phyloP scores from a whole-genome alignment of 2,797 vertebrate species.

The Hydrolagus colliei region DNA sequence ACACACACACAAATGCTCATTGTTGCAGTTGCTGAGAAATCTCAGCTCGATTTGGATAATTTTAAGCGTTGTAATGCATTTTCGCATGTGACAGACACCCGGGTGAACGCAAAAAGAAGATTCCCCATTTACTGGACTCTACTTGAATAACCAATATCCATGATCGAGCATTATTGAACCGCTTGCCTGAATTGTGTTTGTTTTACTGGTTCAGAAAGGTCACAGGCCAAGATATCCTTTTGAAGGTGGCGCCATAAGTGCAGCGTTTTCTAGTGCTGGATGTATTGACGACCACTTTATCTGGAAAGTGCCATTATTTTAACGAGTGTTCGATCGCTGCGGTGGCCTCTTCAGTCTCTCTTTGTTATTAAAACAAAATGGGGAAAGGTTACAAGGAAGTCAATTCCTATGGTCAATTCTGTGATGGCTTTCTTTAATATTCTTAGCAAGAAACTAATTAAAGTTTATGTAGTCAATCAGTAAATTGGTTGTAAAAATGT shows the following conservation, averaged over 20 bases:
- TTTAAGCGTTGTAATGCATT: too few species aligned
- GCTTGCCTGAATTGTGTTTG: not conserved
- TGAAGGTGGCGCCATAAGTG: too few species aligned
- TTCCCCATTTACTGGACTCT: not conserved
- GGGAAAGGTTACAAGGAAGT: not conserved
- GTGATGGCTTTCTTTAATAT: not conserved
- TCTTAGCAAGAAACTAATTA: slow-evolving; percentile 7
- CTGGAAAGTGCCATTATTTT: not conserved
- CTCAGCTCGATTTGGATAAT: too few species aligned
- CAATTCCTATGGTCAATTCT: not conserved
- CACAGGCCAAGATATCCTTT: not conserved
- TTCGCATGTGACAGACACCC: too few species aligned
- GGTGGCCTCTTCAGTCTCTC: not conserved
- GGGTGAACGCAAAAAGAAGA: too few species aligned
- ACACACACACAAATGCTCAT: too few species aligned
- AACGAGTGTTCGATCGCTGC: not conserved
- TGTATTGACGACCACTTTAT: not conserved
- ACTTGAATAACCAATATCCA: not conserved
- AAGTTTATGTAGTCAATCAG: slow-evolving; percentile 11
- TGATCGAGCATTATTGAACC: not conserved
- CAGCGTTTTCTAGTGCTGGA: not conserved
- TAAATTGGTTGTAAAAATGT: not conserved
- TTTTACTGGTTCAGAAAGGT: not conserved
- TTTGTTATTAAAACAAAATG: not conserved
- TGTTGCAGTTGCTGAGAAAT: too few species aligned